phyloP scores from a whole-genome alignment of 1,140 invertebrate genomes.

The Pissodes strobi region DNA sequence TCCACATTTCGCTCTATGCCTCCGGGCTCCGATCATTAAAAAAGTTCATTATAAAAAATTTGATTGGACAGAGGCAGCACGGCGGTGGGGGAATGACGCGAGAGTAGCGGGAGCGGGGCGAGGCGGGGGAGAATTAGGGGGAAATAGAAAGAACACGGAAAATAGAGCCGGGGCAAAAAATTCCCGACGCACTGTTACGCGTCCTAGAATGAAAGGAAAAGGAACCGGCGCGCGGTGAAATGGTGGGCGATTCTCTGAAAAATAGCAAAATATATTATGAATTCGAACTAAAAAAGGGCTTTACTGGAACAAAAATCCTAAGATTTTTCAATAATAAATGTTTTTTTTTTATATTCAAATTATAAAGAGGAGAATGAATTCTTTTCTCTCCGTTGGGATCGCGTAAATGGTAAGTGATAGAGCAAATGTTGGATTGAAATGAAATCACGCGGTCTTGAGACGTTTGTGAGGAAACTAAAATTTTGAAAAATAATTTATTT shows the following conservation, averaged over 20 bases:
- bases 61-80: conserved; percentile 42
- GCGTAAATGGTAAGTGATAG: no score
- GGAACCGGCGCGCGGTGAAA: conserved; percentile 28
- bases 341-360: no score
- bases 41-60: conserved; percentile 46
- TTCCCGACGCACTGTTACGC: conserved; percentile 34
- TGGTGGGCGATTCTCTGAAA: conserved; percentile 14
- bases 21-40: conserved; percentile 33
- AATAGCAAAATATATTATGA: no score
- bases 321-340: no score
- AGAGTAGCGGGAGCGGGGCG: neutral
- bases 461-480: no score
- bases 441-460: no score
- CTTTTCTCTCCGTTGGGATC: no score
- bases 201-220: conserved; percentile 37
- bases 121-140: conserved; percentile 17
- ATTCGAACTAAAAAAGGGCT: no score
- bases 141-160: conserved; percentile 36
- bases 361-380: no score
- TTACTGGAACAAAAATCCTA: no score
- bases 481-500: no score
- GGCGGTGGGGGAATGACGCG: conserved; percentile 32
- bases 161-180: conserved; percentile 36
- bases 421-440: no score
- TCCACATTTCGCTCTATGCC: conserved; percentile 20